Evolutionary conservation across 2,888 invertebrate species (phyloP).

Genomic region (Troides aeacus): DNA sequence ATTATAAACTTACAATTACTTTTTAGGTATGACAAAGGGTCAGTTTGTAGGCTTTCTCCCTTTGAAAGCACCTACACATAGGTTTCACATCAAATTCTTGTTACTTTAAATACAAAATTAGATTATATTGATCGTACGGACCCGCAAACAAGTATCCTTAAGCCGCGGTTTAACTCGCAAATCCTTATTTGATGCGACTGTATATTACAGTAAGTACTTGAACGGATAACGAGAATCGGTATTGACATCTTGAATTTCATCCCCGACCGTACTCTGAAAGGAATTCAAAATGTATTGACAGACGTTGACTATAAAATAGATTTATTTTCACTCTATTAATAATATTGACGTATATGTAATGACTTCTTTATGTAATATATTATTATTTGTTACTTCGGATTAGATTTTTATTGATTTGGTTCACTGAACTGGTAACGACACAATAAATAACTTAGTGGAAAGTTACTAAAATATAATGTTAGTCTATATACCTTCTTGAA

Average conservation of each 20-base stretch:
- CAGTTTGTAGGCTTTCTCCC: too few species aligned
- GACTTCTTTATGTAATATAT: too few species aligned
- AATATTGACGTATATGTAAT: neutral
- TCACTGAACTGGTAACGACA: too few species aligned
- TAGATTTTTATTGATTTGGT: too few species aligned
- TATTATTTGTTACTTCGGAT: too few species aligned
- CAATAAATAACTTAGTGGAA: too few species aligned
- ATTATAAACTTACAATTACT: too few species aligned
- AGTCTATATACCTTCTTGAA: too few species aligned
- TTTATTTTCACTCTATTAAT: slow-evolving; percentile 14
- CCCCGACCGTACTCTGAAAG: slow-evolving; percentile 13
- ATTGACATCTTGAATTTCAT: slow-evolving; percentile 26
- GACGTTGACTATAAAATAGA: slow-evolving; percentile 8
- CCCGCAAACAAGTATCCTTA: slow-evolving; percentile 11
- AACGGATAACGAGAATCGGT: slow-evolving; percentile 25
- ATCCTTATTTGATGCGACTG: slow-evolving; percentile 24
- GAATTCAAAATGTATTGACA: slow-evolving; percentile 18
- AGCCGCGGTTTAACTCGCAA: slow-evolving; percentile 12
- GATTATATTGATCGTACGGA: slow-evolving; percentile 2
- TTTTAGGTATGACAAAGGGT: too few species aligned
- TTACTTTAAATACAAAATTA: slow-evolving; percentile 7
- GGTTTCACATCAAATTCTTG: neutral
- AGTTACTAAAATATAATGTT: too few species aligned
- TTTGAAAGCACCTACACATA: too few species aligned
- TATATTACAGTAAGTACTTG: slow-evolving; percentile 12